A percentile compares a stretch with the other conserved stretches of the same genome.
phyloP scores from a whole-genome alignment of 2,797 vertebrate species.

The Arctocebus calabarensis region DNA sequence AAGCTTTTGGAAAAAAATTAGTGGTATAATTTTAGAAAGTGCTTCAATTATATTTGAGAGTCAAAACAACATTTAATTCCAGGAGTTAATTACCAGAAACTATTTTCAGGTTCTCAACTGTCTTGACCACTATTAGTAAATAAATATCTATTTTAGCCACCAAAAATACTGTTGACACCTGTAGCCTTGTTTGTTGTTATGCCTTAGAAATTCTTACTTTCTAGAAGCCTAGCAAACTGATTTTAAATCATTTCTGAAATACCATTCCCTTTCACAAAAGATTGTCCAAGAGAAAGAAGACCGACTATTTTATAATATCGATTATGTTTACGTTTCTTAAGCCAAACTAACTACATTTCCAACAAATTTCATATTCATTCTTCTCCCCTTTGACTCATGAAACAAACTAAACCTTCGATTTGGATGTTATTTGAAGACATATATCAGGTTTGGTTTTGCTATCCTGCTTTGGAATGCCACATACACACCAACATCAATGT shows the following conservation, averaged over 20 bases:
- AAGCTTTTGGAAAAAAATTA: constrained; percentile 59
- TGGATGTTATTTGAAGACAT: not conserved
- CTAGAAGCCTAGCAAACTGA: not conserved
- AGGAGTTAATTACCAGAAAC: not conserved
- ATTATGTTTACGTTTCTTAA: not conserved
- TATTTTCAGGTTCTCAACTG: not conserved
- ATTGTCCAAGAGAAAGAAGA: not conserved
- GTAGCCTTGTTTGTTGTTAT: not conserved
- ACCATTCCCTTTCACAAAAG: not conserved
- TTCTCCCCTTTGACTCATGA: not conserved
- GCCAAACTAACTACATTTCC: not conserved
- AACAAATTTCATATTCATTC: not conserved
- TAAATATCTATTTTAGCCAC: not conserved
- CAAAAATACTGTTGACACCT: not conserved
- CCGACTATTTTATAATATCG: not conserved
- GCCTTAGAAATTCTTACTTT: not conserved
- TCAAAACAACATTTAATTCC: constrained; percentile 64
- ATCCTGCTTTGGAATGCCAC: not conserved
- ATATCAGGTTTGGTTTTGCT: not conserved
- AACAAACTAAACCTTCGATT: constrained; percentile 19
- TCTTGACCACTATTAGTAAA: not conserved
- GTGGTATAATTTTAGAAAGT: constrained; percentile 61
- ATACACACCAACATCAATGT: not conserved
- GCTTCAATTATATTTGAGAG: constrained; percentile 56
- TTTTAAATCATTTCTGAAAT: constrained; percentile 1